A percentile compares a stretch with the other conserved stretches of the same genome.
phyloP scores from a whole-genome alignment of 2,797 vertebrate species.

The Pseudochirops cupreus region DNA sequence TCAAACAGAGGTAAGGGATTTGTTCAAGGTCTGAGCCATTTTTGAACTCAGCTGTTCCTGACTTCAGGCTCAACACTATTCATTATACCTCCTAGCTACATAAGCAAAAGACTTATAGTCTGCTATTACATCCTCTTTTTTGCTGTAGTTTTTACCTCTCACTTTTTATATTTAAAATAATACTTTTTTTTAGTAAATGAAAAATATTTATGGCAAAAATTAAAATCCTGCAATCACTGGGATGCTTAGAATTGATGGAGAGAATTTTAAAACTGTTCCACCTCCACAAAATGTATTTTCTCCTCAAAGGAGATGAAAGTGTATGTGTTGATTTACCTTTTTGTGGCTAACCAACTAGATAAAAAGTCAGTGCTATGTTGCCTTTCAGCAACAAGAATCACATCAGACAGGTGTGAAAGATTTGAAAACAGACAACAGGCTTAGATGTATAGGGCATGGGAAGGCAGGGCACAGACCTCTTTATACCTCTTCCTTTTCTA shows the following conservation, averaged over 20 bases:
- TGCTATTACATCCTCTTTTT: not conserved
- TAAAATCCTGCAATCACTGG: not conserved
- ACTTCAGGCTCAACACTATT: not conserved
- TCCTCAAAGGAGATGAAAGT: not conserved
- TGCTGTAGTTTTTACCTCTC: slow-evolving; percentile 41
- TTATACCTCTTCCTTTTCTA: not conserved
- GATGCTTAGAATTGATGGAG: not conserved
- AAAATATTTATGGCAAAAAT: slow-evolving; percentile 6
- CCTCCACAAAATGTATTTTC: slow-evolving; percentile 11
- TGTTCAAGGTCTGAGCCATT: not conserved
- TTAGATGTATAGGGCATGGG: not conserved
- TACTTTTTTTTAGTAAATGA: slow-evolving; percentile 16
- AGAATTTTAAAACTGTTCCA: slow-evolving; percentile 30
- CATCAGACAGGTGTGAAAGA: not conserved
- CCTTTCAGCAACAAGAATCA: not conserved
- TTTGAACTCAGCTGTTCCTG: not conserved
- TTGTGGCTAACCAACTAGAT: not conserved
- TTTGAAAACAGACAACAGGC: not conserved
- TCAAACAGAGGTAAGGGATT: not conserved
- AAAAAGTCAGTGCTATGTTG: not conserved
- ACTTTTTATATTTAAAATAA: slow-evolving; percentile 37
- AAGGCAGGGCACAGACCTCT: not conserved
- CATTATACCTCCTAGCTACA: not conserved
- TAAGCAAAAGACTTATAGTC: not conserved
- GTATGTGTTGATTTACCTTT: slow-evolving; percentile 3